A percentile compares a stretch with the other conserved stretches of the same genome.
phyloP scores from a whole-genome alignment of 2,113 vertebrate species.

The Gulo gulo region DNA sequence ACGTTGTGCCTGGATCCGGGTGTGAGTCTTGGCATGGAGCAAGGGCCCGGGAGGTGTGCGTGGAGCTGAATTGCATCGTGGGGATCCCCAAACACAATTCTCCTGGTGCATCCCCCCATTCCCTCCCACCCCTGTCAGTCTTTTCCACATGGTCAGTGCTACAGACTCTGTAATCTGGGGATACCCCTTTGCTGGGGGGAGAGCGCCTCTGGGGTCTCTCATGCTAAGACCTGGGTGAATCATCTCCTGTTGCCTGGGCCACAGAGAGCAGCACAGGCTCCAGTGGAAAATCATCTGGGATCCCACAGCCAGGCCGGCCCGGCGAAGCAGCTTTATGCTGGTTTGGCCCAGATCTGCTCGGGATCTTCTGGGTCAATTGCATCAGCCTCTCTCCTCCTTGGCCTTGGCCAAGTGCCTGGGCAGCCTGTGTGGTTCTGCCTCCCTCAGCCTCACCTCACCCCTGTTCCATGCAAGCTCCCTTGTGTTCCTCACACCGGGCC shows the following conservation, averaged over 20 bases:
- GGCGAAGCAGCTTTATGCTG: not conserved
- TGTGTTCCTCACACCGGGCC: not conserved
- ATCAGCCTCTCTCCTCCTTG: not conserved
- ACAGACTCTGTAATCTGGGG: not conserved
- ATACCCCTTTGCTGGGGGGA: not conserved
- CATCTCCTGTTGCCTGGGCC: not conserved
- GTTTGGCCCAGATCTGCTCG: not conserved
- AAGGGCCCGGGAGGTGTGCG: not conserved
- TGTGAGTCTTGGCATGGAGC: not conserved
- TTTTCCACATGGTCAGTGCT: not conserved
- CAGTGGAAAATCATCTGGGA: not conserved
- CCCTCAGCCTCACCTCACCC: not conserved
- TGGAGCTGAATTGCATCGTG: not conserved
- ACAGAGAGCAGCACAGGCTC: not conserved
- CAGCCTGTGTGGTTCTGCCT: not conserved
- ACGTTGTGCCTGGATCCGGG: not conserved
- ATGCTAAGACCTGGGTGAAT: not conserved
- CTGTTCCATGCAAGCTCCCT: not conserved
- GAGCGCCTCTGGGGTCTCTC: not conserved
- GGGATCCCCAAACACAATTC: not conserved
- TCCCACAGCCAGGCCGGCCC: not conserved
- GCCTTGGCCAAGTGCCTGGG: not conserved
- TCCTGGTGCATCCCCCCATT: rapidly evolving
- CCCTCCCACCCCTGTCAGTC: not conserved
- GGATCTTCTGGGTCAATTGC: not conserved